Evolutionary conservation across 2,113 vertebrate genomes (phyloP).

Genomic region (Phalacrocorax aristotelis): DNA sequence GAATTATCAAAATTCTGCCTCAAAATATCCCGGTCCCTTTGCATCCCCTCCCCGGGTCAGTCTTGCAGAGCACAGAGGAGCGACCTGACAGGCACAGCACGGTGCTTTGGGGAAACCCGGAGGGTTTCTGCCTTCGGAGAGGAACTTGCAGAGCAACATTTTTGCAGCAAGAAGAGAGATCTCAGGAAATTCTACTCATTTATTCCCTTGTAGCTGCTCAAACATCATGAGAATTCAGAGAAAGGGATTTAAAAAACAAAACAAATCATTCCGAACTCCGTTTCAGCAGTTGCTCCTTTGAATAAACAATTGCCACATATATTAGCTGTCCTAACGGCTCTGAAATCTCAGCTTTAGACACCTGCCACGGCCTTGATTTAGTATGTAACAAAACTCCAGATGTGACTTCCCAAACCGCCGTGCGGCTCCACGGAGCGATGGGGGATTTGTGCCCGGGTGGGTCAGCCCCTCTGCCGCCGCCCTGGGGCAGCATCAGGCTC

Average conservation of each 20-base stretch:
- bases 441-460: not conserved
- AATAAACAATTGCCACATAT: constrained; percentile 19
- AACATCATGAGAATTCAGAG: not conserved
- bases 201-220: not conserved
- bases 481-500: too few relatives aligned
- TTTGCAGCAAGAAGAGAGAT: not conserved
- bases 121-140: not conserved
- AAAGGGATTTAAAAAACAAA: not conserved
- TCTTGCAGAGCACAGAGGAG: not conserved
- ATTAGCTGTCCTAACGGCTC: not conserved
- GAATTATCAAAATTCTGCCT: not conserved
- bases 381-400: not conserved
- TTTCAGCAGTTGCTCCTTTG: not conserved
- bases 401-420: not conserved
- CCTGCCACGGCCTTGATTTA: constrained; percentile 11
- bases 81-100: not conserved
- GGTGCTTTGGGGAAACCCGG: not conserved
- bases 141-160: not conserved
- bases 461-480: accelerated
- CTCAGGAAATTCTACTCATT: not conserved
- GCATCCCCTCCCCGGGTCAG: not conserved
- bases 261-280: not conserved
- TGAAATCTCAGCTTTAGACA: constrained; percentile 31
- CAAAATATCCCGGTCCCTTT: not conserved
- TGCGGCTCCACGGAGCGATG: not conserved